Conservation (phyloP, 2,888 invertebrate genomes). For the Cepaea hortensis region DNA sequence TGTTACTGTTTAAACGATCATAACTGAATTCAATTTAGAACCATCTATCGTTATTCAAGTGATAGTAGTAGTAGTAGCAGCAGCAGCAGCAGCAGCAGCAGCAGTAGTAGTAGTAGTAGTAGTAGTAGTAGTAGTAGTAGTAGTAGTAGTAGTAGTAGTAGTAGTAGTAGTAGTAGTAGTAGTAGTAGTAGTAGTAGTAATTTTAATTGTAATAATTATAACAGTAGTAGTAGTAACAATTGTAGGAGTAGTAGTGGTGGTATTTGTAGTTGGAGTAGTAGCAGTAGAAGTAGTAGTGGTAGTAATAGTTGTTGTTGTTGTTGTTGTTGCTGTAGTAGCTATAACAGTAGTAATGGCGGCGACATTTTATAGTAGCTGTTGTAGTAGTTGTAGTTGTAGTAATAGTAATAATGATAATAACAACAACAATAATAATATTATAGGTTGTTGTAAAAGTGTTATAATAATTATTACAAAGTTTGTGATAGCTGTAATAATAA, state of each 20-base stretch:
- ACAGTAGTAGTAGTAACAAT: no score
- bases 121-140: background rate
- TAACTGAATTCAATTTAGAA: background rate
- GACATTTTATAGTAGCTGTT: background rate
- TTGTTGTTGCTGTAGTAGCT: background rate
- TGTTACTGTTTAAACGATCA: no score
- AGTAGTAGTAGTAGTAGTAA: no score
- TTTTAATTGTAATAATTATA: no score
- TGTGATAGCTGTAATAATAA: no score
- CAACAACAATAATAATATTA: background rate
- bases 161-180: no score
- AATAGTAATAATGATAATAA: slow-evolving; percentile 26
- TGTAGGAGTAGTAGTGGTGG: no score
- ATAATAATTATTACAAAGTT: no score
- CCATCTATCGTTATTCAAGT: background rate
- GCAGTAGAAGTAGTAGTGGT: no score
- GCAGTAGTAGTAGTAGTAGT: background rate
- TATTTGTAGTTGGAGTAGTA: no score
- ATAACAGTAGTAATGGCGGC: background rate
- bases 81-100: background rate
- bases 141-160: background rate
- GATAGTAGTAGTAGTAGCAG: background rate
- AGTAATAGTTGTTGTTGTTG: slow-evolving; percentile 2
- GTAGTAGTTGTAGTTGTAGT: slow-evolving; percentile 20
- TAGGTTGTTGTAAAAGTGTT: no score